Evolutionary conservation across 2,888 invertebrate genomes (phyloP), one percentile per base, ranked within the genome.

Genomic region (Chymomyza procnemis): DNA sequence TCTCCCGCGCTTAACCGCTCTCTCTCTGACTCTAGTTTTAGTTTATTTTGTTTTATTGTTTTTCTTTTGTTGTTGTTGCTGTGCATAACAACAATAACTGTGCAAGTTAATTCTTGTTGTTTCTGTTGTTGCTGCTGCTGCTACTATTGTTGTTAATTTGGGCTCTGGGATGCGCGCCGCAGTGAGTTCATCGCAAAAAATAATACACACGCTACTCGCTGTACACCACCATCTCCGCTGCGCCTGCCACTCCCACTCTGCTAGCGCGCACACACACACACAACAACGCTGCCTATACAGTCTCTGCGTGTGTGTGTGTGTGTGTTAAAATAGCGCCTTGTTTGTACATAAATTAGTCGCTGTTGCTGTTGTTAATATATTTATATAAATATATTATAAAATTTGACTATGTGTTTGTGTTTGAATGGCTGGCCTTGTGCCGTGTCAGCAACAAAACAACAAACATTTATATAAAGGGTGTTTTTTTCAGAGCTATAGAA

Each of bases 181-280:
- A 79, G 87, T 88, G 88, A 88, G 88, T 88, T 88, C 88, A 88
- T 88, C 88, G 88, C 88, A 87, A 83, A 88, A 87, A 88, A 88
- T 88, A 88, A 79, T 78, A 82, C 80, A 76, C 79, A 76, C 70
- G 57, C 64, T 61, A 66, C 50, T 50, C 6, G 50, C 19, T 8
- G 18, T 14, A 66, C 62, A 64, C 21, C n/a, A 30, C 48, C 21
- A n/a, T 14, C 14, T 41, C 26, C 26, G 26, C 26, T 26, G 26
- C 22, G 56, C n/a, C 30, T 50, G 46, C 57, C 34, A n/a, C 21
- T 34, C 46, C 34, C 56, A 46, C 73, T 77, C 73, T 67, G n/a
- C n/a, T 68, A 82, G 80, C 81, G 79, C 74, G 85, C 73, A 80
- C 66, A 58, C 16, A 47, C 16, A 47, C 16, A 47, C 55, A 54